Base-by-base conservation (phyloP, 1,140 invertebrate genomes). In the Phthorimaea operculella region DNA sequence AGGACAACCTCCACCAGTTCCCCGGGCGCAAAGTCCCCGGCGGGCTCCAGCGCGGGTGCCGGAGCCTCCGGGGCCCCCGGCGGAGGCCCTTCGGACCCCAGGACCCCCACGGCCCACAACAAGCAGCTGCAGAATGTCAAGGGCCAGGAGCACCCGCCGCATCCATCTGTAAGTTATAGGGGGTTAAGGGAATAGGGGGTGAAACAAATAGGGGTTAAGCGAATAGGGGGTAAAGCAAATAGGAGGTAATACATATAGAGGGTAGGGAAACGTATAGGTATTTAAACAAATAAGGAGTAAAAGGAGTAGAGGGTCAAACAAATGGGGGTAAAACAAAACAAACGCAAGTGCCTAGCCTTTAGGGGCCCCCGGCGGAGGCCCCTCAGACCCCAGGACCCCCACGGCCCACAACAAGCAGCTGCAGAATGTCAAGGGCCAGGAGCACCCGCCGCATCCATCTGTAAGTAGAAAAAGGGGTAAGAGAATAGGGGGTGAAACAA, bases 121-220 rank as follows among this genome's bases (percentile, higher is more conserved):
- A 92, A 93, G 64, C 90, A 91, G 55, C 87, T 92, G 51, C 90
- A 92, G 72, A 93, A 92, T 87, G 92, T 92, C 76, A 93, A 93
- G 85, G 90, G 87, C 47, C 85, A 86, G 51, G 83, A 83, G 64
- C 77, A 82, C 9, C 81, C 74, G 57, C 88, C 78, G 90, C 92
- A 94, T 86, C 92, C 92, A 58, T 92, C 91, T 85, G 92, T 93
- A 87, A 90, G 89, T 87, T 68, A 28, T 2, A 6, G 21, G 21
- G 21, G 21, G 21, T 28, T 28, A 4, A 28, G 21, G 21, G n/a
- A n/a, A n/a, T 28, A 28, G 6, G 21, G 21, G 21, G 21, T 28
- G 21, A n/a, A n/a, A n/a, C 21, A 28, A 28, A 28, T 4, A 28
- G 21, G 21, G 21, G 21, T n/a, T n/a, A n/a, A n/a, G n/a, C n/a